A percentile compares a stretch with the other conserved stretches of the same genome.
Evolutionary conservation across 2,797 vertebrate genomes (phyloP).

Genomic region (Nothura maculosa): DNA sequence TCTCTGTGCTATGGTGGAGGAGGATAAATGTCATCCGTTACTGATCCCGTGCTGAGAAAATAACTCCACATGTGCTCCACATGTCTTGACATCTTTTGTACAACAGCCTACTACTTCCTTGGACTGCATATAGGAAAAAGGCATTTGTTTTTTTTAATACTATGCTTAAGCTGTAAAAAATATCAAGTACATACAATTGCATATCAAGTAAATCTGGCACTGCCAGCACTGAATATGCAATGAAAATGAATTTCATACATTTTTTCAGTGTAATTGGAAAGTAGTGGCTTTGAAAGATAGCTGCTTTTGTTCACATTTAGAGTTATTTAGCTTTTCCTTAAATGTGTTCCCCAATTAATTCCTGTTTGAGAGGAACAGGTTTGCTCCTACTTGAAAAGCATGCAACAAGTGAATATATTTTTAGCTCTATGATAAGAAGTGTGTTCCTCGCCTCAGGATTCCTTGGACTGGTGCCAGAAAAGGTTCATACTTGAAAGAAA

Average conservation of each 20-base stretch:
- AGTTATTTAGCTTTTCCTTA: conserved; percentile 59
- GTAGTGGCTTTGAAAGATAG: background rate
- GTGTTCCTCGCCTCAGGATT: conserved; percentile 25
- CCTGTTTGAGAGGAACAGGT: background rate
- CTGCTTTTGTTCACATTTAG: conserved; percentile 37
- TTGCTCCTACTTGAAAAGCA: conserved; percentile 59
- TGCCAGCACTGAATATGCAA: background rate
- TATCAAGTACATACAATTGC: background rate
- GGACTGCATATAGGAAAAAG: background rate
- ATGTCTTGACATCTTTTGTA: background rate
- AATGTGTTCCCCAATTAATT: background rate
- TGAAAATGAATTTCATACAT: background rate
- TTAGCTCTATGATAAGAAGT: conserved; percentile 43
- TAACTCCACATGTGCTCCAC: background rate
- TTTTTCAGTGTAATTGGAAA: background rate
- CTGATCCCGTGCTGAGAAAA: background rate
- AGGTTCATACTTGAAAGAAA: background rate
- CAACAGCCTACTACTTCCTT: background rate
- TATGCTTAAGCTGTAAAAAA: background rate
- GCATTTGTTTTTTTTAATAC: background rate
- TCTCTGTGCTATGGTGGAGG: background rate
- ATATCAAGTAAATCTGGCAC: background rate
- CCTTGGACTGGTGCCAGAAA: background rate
- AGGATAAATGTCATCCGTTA: background rate
- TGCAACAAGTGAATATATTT: conserved; percentile 69